These are phyloP conservation scores for Bucco capensis DNA, from an alignment of 2,113 vertebrate genomes.

Conservation along the genomic window DNA sequence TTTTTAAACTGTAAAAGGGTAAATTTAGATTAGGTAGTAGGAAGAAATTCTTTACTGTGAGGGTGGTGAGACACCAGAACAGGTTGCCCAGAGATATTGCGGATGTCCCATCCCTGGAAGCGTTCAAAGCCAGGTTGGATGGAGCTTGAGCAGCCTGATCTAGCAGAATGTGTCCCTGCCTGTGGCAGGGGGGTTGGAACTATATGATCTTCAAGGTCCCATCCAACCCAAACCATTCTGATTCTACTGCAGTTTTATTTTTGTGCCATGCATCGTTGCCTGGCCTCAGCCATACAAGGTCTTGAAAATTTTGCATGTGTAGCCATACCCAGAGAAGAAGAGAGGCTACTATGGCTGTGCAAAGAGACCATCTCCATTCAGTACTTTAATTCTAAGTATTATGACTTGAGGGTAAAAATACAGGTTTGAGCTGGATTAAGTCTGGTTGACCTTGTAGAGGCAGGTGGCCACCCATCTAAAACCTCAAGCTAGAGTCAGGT, in stretches of 20 bases:
- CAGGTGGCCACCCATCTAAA: neutral
- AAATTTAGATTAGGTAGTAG: neutral
- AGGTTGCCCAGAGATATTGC: neutral
- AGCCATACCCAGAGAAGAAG: neutral
- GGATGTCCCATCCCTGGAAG: no score
- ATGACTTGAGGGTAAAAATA: neutral
- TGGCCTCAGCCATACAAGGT: neutral
- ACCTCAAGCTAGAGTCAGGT: neutral
- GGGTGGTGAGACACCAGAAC: neutral
- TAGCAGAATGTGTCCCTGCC: neutral
- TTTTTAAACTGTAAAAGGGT: neutral
- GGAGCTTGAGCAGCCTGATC: neutral
- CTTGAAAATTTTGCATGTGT: neutral
- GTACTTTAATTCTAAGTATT: neutral
- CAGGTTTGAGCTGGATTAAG: neutral
- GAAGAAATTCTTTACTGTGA: neutral
- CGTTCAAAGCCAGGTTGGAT: neutral
- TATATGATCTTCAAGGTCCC: neutral
- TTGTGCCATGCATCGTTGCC: neutral
- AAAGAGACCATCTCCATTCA: neutral
- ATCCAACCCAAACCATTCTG: neutral
- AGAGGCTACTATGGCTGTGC: neutral
- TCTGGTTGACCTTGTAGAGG: neutral
- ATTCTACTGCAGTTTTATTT: neutral
- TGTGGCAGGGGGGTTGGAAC: neutral